Evolutionary conservation across 2,888 invertebrate genomes (phyloP), one percentile per base, ranked within the genome.

Genomic region (Archips xylosteana): DNA sequence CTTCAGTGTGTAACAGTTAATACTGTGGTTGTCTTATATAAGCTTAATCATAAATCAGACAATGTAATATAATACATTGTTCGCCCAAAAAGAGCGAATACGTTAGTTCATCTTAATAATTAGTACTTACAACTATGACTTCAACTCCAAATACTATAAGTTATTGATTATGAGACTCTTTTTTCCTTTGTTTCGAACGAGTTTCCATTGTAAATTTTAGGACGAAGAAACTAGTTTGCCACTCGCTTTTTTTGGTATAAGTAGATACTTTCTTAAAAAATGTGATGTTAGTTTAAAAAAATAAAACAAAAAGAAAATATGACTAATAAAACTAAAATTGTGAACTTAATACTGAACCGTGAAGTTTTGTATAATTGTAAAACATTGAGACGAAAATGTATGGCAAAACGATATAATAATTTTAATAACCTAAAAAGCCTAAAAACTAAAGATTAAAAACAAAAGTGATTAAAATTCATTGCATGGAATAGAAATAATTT

Each of bases 91-190:
- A 83, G 83, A 83, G 84, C 84, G 75, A 75, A 80, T 83, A 82
- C 80, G 74, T 80, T 76, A 74, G 74, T 75, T 71, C 78, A 78
- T 70, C 75, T 78, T 79, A 80, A 61, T 59, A 68, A 59, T 81
- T 81, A 80, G 74, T 81, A 79, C 85, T 83, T 87, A 87, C 66
- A 82, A 87, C 89, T 85, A 87, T 89, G 87, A 89, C 85, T 79
- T 80, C 80, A 81, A 83, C 76, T 81, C 78, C 69, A 78, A 84
- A 83, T 81, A 82, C 82, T 81, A 83, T 79, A 79, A 81, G 76
- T 82, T 84, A 85, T 71, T 80, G 78, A 84, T 83, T 81, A 84
- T 89, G 90, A 90, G 90, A 90, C 88, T 90, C 89, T 76, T 78
- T 66, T 23, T 65, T 76, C 83, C 85, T 77, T 83, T 77, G 66